These are phyloP conservation scores for Scalopus aquaticus DNA, from an alignment of 2,113 vertebrate genomes.

Conservation along the genomic window DNA sequence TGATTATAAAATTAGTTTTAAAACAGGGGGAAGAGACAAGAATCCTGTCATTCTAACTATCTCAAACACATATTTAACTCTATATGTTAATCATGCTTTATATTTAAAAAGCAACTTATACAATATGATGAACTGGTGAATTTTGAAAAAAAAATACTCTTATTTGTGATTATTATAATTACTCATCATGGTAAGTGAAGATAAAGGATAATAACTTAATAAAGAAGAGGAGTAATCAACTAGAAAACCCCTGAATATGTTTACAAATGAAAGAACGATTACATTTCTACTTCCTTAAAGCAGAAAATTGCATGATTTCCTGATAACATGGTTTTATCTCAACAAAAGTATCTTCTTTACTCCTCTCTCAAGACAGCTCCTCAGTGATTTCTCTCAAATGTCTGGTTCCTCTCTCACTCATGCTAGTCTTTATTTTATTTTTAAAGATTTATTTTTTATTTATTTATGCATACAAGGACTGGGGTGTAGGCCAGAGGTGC, in stretches of 20 bases:
- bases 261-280: background rate
- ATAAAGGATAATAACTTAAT: background rate
- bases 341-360: background rate
- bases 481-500: no score
- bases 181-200: background rate
- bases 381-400: background rate
- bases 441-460: no score
- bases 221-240: background rate
- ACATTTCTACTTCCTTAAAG: background rate
- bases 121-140: background rate
- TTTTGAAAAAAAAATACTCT: background rate
- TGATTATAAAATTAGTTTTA: slow-evolving; percentile 27
- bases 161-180: slow-evolving; percentile 11
- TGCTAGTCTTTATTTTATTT: background rate
- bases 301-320: background rate
- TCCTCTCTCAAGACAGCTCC: background rate
- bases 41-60: background rate
- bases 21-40: background rate
- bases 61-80: background rate
- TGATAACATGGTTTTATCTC: background rate
- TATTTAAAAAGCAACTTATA: background rate
- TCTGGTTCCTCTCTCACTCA: background rate
- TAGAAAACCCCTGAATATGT: background rate
- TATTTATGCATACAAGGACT: no score
- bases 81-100: background rate